A percentile compares a stretch with the other conserved stretches of the same genome.
Evolutionary conservation across 2,797 vertebrate genomes (phyloP).

Genomic region (Neostethus bicornis): DNA sequence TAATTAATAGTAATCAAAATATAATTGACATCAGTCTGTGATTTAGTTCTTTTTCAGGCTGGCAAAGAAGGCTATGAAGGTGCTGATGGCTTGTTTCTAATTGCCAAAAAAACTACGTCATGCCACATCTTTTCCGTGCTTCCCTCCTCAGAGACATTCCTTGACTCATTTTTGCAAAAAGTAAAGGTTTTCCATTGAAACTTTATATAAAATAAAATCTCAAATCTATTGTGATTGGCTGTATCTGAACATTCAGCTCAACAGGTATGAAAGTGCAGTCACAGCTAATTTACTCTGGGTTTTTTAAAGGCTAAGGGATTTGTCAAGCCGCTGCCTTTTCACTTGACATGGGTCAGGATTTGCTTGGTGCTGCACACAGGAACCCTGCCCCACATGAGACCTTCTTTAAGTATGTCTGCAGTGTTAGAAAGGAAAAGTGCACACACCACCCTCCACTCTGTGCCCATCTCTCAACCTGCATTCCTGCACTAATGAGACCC

Average conservation of each 20-base stretch:
- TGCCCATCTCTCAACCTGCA: slow-evolving; percentile 59
- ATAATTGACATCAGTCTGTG: too few species aligned
- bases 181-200: too few species aligned
- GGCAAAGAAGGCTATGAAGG: too few species aligned
- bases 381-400: slow-evolving; percentile 54
- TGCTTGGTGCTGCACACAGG: slow-evolving; percentile 34
- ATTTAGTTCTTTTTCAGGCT: too few species aligned
- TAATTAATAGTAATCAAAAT: too few species aligned
- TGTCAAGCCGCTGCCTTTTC: slow-evolving; percentile 64
- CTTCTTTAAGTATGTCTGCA: slow-evolving; percentile 38
- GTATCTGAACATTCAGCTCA: slow-evolving; percentile 50
- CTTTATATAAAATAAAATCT: too few species aligned
- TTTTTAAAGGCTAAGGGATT: slow-evolving; percentile 72
- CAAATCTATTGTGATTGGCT: too few species aligned
- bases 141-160: too few species aligned
- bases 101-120: too few species aligned
- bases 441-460: slow-evolving; percentile 21
- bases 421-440: slow-evolving; percentile 33
- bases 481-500: slow-evolving; percentile 77
- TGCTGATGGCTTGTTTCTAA: too few species aligned
- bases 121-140: too few species aligned
- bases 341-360: slow-evolving; percentile 64
- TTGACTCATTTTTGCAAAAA: too few species aligned
- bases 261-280: slow-evolving; percentile 35
- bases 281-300: slow-evolving; percentile 70